phyloP scores from a whole-genome alignment of 1,140 invertebrate species.

The Drosophila lowei region DNA sequence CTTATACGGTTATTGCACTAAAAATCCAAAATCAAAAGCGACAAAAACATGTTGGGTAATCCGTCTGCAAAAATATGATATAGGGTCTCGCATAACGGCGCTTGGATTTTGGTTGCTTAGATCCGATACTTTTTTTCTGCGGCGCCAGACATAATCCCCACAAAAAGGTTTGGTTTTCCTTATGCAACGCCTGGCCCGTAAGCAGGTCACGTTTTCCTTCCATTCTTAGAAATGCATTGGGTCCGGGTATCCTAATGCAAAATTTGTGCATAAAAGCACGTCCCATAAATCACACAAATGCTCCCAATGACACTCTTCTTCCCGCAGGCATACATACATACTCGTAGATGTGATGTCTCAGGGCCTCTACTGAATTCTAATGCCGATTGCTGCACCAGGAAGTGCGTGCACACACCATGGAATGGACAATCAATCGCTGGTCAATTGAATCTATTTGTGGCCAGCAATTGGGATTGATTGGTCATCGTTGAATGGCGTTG shows the following conservation, averaged over 20 bases:
- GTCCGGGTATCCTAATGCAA: slow-evolving; percentile 62
- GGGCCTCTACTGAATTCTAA: slow-evolving; percentile 71
- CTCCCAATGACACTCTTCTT: slow-evolving; percentile 16
- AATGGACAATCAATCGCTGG: slow-evolving; percentile 38
- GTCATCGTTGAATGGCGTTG: slow-evolving; percentile 8
- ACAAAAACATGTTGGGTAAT: slow-evolving; percentile 9
- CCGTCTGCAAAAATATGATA: background rate
- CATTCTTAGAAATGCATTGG: background rate
- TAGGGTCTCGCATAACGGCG: background rate
- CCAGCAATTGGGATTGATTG: slow-evolving; percentile 64
- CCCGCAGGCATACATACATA: no score
- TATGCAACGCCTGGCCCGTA: slow-evolving; percentile 1
- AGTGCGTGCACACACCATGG: slow-evolving; percentile 61
- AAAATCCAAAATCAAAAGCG: background rate
- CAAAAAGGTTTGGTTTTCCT: no score
- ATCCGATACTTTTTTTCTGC: background rate
- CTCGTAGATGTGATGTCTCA: no score
- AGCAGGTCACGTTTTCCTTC: slow-evolving; percentile 36
- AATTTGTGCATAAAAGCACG: slow-evolving; percentile 59
- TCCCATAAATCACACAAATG: slow-evolving; percentile 64
- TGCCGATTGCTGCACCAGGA: slow-evolving; percentile 70
- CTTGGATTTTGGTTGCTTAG: slow-evolving; percentile 10
- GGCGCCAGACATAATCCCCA: background rate
- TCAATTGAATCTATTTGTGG: slow-evolving; percentile 73
- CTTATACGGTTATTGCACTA: slow-evolving; percentile 41